Evolutionary conservation across 2,113 vertebrate genomes (phyloP).

Genomic region (Talpa occidentalis): DNA sequence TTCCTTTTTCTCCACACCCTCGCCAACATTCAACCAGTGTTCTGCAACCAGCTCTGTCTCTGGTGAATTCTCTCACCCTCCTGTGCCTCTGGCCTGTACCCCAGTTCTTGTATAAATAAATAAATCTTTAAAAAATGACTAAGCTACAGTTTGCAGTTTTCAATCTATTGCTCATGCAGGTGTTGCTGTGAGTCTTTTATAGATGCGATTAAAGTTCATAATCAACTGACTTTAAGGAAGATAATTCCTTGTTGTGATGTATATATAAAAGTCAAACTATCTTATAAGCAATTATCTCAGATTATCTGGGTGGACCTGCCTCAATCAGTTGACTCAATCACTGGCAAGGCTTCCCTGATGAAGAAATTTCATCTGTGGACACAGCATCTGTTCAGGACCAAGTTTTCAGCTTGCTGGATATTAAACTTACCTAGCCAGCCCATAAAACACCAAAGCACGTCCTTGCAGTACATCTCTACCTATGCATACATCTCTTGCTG

Average conservation of each 20-base stretch:
- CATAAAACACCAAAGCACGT: not conserved
- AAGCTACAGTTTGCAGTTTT: not conserved
- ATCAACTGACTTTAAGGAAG: not conserved
- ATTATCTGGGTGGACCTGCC: not conserved
- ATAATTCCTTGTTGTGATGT: not conserved
- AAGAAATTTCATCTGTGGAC: not conserved
- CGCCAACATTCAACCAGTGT: no score
- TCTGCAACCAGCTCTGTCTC: no score
- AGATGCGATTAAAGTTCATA: not conserved
- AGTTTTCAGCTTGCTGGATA: accelerated
- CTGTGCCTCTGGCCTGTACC: no score
- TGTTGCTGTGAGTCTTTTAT: not conserved
- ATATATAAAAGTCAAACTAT: not conserved
- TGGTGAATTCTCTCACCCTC: no score
- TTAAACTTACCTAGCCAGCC: not conserved
- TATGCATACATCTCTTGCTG: not conserved
- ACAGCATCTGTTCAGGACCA: accelerated
- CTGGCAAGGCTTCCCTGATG: not conserved
- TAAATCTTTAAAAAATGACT: no score
- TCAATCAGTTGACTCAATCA: not conserved
- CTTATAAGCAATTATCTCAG: not conserved
- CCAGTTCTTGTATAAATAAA: no score
- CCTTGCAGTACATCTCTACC: not conserved
- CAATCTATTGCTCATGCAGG: not conserved
- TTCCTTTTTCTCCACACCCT: no score